phyloP scores from a whole-genome alignment of 92 coral and sea anemone species.

The Bergia sp. region DNA sequence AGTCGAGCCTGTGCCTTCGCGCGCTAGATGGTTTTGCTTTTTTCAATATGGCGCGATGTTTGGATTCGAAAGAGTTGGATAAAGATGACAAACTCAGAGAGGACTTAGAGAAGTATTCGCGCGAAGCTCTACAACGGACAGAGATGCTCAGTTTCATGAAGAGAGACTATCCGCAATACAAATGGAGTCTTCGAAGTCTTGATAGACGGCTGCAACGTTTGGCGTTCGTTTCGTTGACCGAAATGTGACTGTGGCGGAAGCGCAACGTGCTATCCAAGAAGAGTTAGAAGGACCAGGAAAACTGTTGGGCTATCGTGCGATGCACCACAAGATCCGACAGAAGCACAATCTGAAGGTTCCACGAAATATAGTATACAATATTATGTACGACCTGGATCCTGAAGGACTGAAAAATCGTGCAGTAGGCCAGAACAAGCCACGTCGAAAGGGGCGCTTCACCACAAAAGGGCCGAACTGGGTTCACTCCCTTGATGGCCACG shows the following conservation, averaged over 20 bases:
- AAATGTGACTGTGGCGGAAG: conserved; percentile 8
- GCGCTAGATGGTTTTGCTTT: conserved; percentile 1
- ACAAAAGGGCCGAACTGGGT: background rate
- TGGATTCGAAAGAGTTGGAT: background rate
- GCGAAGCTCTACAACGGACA: conserved; percentile 16
- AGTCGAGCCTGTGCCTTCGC: background rate
- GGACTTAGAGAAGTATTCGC: background rate
- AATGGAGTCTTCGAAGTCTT: background rate
- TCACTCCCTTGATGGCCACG: too few species aligned
- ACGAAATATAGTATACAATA: conserved; percentile 9
- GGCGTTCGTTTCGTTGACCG: background rate
- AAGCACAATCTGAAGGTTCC: conserved; percentile 10
- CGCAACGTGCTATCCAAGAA: conserved; percentile 10
- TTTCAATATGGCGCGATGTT: background rate
- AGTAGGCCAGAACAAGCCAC: background rate
- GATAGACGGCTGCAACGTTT: conserved; percentile 2
- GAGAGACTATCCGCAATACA: too few species aligned
- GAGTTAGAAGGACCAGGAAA: background rate
- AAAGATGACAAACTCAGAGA: too few species aligned
- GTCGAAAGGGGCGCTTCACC: too few species aligned
- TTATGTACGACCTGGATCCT: conserved; percentile 20
- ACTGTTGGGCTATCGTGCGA: too few species aligned
- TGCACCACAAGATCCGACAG: conserved; percentile 1
- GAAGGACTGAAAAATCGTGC: conserved; percentile 11
- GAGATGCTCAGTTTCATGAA: too few species aligned